Percentiles rank a stretch among this genome's conserved stretches.
Evolutionary conservation across 2,113 vertebrate genomes (phyloP).

Genomic region (Phylloscopus trochiloides): DNA sequence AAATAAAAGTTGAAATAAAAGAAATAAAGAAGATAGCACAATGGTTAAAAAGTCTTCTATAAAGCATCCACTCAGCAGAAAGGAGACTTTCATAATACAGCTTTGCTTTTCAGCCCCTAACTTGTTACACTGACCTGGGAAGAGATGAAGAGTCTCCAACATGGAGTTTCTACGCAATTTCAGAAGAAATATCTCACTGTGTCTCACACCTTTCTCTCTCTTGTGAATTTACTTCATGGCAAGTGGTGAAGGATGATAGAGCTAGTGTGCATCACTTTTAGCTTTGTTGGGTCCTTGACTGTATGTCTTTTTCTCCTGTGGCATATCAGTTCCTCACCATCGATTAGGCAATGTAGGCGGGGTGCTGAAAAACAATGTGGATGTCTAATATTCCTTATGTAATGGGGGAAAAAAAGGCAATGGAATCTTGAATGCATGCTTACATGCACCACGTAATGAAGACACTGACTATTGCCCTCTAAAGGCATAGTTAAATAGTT

Average conservation of each 20-base stretch:
- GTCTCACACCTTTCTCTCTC: not conserved
- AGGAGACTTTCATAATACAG: not conserved
- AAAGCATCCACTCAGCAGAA: not conserved
- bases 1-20: not conserved
- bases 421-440: not conserved
- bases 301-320: not conserved
- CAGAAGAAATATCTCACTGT: not conserved
- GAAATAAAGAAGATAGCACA: not conserved
- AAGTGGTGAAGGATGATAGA: not conserved
- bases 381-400: not conserved
- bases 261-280: rapidly evolving
- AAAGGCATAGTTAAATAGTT: not conserved
- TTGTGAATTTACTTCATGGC: not conserved
- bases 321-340: not conserved
- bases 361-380: not conserved
- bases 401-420: not conserved
- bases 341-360: not conserved
- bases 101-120: not conserved
- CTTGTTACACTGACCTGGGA: not conserved
- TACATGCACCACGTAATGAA: not conserved
- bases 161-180: not conserved
- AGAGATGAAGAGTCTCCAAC: not conserved
- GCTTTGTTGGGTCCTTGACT: not conserved
- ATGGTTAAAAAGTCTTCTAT: not conserved
- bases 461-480: not conserved